Conservation (phyloP, 2,888 invertebrate genomes). For the Drosophila sordidula region DNA sequence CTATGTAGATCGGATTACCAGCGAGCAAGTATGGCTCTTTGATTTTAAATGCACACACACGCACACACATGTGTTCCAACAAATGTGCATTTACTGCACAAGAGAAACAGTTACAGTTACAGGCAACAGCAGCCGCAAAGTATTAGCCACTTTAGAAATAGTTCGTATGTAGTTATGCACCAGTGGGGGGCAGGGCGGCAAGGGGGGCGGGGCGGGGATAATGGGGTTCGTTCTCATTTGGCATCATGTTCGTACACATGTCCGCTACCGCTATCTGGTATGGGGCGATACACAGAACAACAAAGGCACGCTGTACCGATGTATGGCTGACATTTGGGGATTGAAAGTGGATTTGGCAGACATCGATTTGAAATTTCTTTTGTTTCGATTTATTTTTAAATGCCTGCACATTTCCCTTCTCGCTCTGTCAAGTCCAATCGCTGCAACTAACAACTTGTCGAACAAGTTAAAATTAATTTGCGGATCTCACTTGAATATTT, state of each 20-base stretch:
- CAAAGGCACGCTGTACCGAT: conserved; percentile 40
- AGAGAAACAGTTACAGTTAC: conserved; percentile 15
- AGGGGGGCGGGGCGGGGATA: background rate
- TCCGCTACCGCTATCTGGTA: conserved; percentile 19
- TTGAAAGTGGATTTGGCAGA: conserved; percentile 63
- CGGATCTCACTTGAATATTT: conserved; percentile 14
- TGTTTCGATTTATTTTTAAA: conserved; percentile 64
- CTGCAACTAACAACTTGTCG: conserved; percentile 43
- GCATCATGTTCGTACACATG: conserved; percentile 25
- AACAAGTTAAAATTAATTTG: conserved; percentile 40
- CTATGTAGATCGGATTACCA: conserved; percentile 62
- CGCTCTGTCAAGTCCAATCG: conserved; percentile 41
- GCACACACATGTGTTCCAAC: conserved; percentile 8
- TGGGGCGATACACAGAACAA: conserved; percentile 5
- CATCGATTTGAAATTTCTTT: conserved; percentile 60
- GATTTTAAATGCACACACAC: conserved; percentile 22
- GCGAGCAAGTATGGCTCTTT: conserved; percentile 36
- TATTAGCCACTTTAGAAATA: conserved; percentile 29
- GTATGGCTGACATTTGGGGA: conserved; percentile 71
- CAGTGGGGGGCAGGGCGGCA: background rate
- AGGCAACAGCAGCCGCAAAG: conserved; percentile 25
- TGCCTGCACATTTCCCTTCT: conserved; percentile 19
- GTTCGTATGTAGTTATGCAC: conserved; percentile 8
- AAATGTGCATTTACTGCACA: conserved; percentile 6
- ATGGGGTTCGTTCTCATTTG: conserved; percentile 2